These are phyloP conservation scores for Alviniconcha marisindica DNA, from an alignment of 1,140 invertebrate genomes.

Conservation along the genomic window DNA sequence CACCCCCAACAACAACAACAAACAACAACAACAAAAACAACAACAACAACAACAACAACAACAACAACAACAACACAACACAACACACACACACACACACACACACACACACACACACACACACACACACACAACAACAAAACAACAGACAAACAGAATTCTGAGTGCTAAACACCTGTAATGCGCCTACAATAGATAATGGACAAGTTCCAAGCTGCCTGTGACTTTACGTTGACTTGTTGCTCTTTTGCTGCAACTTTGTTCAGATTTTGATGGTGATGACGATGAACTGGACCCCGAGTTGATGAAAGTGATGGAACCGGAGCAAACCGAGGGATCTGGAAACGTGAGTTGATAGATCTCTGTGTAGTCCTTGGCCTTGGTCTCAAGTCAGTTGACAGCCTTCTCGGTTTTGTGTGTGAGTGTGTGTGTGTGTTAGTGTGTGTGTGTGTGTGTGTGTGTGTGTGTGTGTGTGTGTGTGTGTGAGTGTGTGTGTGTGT, in stretches of 20 bases:
- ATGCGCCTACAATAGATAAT: no score
- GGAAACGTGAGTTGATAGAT: slow-evolving; percentile 21
- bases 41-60: no score
- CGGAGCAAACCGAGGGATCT: slow-evolving; percentile 47
- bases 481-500: no score
- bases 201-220: no score
- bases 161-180: no score
- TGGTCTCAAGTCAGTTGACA: no score
- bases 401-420: no score
- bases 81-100: slow-evolving; percentile 2
- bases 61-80: no score
- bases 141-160: neutral
- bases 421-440: neutral
- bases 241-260: neutral
- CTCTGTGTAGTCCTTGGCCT: neutral
- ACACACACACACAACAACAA: neutral
- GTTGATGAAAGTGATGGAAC: slow-evolving; percentile 45
- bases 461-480: neutral
- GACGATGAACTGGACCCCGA: slow-evolving; percentile 54
- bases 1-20: no score
- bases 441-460: neutral
- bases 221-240: no score
- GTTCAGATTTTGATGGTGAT: slow-evolving; percentile 40
- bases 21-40: no score
- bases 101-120: slow-evolving; percentile 23